Base-by-base conservation (phyloP, 2,797 vertebrate genomes). In the Moxostoma hubbsi region DNA sequence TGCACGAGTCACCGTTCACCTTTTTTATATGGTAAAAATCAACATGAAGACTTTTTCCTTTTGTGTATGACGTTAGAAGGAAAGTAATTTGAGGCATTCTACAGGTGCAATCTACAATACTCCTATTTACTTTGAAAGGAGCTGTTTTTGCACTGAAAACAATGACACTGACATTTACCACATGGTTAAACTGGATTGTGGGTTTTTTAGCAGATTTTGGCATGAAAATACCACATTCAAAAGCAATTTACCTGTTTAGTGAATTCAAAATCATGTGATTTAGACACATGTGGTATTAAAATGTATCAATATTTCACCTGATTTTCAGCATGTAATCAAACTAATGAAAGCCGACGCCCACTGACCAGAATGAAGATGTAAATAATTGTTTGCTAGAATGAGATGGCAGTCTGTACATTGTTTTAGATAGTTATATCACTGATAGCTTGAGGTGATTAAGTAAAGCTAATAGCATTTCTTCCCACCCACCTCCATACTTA, bases 371-470 rank as follows among this genome's bases (percentile, higher is more conserved):
- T 78, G 8, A 70, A 77, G 67, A 54, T 70, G n/a, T 4, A 77
- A 51, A 45, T 61, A 57, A 77, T 54, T 6, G 13, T 46, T 62
- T 18, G 7, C 13, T 55, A 46, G 62, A 59, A 68, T 68, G 65
- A 61, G 43, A 13, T 70, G 66, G 43, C 66, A 11, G 55, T 50
- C 18, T 77, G 66, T 70, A 46, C 4, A 61, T 36, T 70, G 66
- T 43, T 4, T n/a, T 57, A 62, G 24, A 69, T 43, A 70, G 24
- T 55, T 47, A 77, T 77, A 47, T 77, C 13, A 9, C 66, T 36
- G 65, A 77, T 68, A 77, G 66, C 49, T 62, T 50, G 36, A 70
- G 66, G 66, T 70, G 75, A 69, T 77, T 77, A 9, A 70, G 62
- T 77, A 46, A 62, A 77, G 49, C 66, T 77, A 70, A 62, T 70